Percentiles rank a stretch among this genome's conserved stretches.
phyloP scores from a whole-genome alignment of 2,113 vertebrate species.

The Psilopsiagon aymara region DNA sequence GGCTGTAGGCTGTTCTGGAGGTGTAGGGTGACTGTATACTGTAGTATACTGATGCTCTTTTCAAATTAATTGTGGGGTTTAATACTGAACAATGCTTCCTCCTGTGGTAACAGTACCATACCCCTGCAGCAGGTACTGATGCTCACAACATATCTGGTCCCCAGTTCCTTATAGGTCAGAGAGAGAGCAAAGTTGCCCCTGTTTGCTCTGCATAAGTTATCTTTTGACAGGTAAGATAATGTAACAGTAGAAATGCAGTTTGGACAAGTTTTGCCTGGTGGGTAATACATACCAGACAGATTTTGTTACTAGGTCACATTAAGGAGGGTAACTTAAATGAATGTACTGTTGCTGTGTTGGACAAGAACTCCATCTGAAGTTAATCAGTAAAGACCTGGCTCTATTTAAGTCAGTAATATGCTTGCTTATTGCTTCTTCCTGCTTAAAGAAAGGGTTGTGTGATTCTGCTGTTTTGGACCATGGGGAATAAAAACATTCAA shows the following conservation, averaged over 20 bases:
- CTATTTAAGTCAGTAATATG: background rate
- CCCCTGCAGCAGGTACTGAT: background rate
- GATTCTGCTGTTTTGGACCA: background rate
- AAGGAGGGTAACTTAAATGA: background rate
- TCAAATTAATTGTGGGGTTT: background rate
- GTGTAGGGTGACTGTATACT: background rate
- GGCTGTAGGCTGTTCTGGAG: conserved; percentile 9
- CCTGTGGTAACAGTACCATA: rapidly evolving
- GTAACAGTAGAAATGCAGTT: background rate
- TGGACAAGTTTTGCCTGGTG: background rate
- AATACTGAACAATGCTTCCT: background rate
- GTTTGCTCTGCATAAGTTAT: background rate
- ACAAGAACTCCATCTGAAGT: background rate
- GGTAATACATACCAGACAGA: background rate
- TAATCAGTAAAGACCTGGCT: background rate
- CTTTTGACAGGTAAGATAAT: background rate
- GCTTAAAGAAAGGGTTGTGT: background rate
- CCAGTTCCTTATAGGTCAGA: background rate
- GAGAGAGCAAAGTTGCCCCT: background rate
- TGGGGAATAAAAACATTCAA: conserved; percentile 16
- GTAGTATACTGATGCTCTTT: rapidly evolving
- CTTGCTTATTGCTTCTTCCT: background rate
- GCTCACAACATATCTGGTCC: rapidly evolving
- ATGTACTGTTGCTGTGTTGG: background rate
- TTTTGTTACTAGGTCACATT: background rate